Base-by-base conservation (phyloP, 2,113 vertebrate genomes). In the Scortum barcoo region DNA sequence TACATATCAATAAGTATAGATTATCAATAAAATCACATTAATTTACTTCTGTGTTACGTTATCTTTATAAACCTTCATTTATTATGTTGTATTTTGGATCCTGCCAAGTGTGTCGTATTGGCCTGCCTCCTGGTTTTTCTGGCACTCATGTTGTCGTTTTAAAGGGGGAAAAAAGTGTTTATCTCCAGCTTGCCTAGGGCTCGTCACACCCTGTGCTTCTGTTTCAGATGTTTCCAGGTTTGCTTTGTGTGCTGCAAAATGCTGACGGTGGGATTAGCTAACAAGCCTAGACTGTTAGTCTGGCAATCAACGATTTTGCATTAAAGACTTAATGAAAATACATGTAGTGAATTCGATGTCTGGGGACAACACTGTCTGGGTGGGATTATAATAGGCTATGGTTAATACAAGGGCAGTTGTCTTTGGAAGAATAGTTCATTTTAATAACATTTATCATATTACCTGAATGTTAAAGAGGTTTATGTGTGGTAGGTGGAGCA, bases 331-430 rank as follows among this genome's bases (percentile, higher is more conserved):
- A 65, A 66, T 71, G 16, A 26, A 76, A 70, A 65, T 33, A 33
- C 71, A 63, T 56, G 10, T 42, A 63, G 38, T 38, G n/a, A 30
- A 66, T 79, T 38, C 38, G n/a, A 44, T 51, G 54, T 69, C 66
- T 58, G 22, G 38, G 24, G 70, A 28, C 61, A 76, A 53, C 17
- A 30, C 30, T 28, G 50, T 63, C 77, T 71, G 70, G 68, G 24
- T 75, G 58, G 22, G 24, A 73, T 68, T 67, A 38, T 71, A 71
- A 74, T 51, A 20, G 4, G 3, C 44, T 38, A 38, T 68, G 60
- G 42, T 67, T 68, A 86, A 75, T 42, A 28, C 53, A 68, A 57
- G 42, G 46, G 61, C 2, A n/a, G 38, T 26, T 70, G 68, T 78
- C 57, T 81, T 65, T 70, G 62, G 40, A 6, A 58, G 22, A 50